Evolutionary conservation across 2,113 vertebrate genomes (phyloP), one percentile per base, ranked within the genome.

Genomic region (Thomomys bottae): DNA sequence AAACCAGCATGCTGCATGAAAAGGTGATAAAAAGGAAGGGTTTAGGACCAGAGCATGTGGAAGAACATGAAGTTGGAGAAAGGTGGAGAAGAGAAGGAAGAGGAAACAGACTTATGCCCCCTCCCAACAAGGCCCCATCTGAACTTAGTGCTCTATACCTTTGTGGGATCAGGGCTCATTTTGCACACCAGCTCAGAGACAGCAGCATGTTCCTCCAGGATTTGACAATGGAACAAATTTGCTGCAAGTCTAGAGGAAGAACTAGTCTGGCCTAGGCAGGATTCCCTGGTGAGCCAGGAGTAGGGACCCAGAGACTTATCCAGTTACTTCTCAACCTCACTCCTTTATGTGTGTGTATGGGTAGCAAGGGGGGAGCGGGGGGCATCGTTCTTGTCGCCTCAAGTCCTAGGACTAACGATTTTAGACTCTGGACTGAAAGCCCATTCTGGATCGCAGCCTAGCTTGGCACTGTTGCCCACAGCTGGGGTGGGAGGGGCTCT

Each of bases 111-210:
- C 1, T 17, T 0, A 0, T n/a, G 28, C 6, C 28, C 9, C 40
- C 6, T 38, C 8, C 77, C 26, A 2, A 42, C 11, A 11, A 64
- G 40, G 11, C 36, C 45, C 21, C 61, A 21, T 3, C 23, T n/a
- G 17, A 36, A 76, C 42, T 38, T 49, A 3, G 42, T 5, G 34
- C 11, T 24, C 40, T 54, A 38, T 26, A 26, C 59, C 8, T n/a
- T 59, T 40, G 71, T 23, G 0, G 28, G 36, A 14, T 61, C 8
- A 11, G 0, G 0, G 26, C 40, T 40, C 20, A 10, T 7, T 23
- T 71, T 21, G 40, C 67, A 82, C 77, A 77, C 84, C n/a, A 45
- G 20, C 84, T 77, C 64, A 80, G 81, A 93, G 79, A 40, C 34
- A 42, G 81, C 21, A n/a, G 38, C 2, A 1, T n/a, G 26, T 34